phyloP scores from a whole-genome alignment of 2,888 invertebrate genomes.

The Omphaloscelis lunosa region DNA sequence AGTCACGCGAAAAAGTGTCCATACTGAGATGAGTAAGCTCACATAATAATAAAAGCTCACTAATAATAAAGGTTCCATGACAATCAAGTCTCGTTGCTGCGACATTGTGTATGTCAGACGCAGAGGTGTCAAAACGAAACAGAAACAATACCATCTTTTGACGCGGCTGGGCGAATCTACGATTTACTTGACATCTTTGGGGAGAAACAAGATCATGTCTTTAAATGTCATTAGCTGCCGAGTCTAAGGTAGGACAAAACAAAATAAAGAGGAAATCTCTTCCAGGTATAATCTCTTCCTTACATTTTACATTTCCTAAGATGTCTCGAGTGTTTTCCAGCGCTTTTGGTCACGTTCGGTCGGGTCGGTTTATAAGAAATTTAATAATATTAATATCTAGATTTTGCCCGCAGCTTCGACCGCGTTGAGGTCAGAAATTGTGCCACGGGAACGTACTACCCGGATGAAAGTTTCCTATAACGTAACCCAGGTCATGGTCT shows the following conservation, averaged over 20 bases:
- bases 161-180: background rate
- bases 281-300: background rate
- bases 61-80: background rate
- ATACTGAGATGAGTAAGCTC: background rate
- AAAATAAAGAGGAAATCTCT: background rate
- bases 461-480: no score
- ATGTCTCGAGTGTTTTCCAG: constrained; percentile 1
- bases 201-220: background rate
- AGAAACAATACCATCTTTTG: background rate
- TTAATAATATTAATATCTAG: background rate
- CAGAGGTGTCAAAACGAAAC: background rate
- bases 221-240: background rate
- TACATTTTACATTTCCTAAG: background rate
- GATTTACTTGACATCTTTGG: background rate
- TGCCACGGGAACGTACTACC: no score
- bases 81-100: background rate
- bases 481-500: no score
- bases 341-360: background rate
- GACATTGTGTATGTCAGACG: background rate
- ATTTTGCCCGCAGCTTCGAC: no score
- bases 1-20: background rate
- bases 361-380: background rate
- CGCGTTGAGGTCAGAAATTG: no score
- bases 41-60: background rate
- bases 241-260: background rate